Base-by-base conservation (phyloP, 2,797 vertebrate genomes). In the Adelosebastes latens region DNA sequence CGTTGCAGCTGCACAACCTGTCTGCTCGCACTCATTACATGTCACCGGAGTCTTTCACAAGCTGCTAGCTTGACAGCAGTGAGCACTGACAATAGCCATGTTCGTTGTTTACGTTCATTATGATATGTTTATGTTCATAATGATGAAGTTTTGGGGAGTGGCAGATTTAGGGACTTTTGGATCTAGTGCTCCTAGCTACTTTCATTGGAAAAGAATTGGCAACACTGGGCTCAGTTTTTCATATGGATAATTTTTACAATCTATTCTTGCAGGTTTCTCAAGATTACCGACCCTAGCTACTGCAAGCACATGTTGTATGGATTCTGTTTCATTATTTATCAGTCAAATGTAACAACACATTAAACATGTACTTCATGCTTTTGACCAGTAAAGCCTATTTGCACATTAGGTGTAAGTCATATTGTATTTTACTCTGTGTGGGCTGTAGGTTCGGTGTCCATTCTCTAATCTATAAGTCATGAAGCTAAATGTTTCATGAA, bases 401-500 rank as follows among this genome's bases (percentile, higher is more conserved):
- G n/a, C 27, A 42, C 56, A 34, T 12, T 55, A 16, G 61, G 32
- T 82, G 60, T 49, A 81, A 49, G 77, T 68, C 32, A 53, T 13
- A 6, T 8, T 71, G 36, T 72, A 24, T 79, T 76, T 77, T 20
- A 66, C 11, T 60, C 52, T 59, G 22, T 13, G n/a, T 29, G 16
- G 1, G 46, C 22, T 22, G 49, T 13, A 61, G 55, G 14, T 46
- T 55, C 9, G 8, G 49, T 66, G 60, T 75, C 61, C 60, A n/a
- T 82, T 73, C 53, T 86, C 46, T 77, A 74, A 89, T 93, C 75
- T 84, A 83, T 89, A 84, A 93, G 75, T 88, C 77, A 87, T 81
- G 74, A 72, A 77, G 65, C 68, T 87, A 77, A 87, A 93, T 88
- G 83, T 86, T 91, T 90, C 62, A 92, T 90, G 75, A 77, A 81